phyloP scores from a whole-genome alignment of 1,140 invertebrate genomes.

The Oedothorax gibbosus region DNA sequence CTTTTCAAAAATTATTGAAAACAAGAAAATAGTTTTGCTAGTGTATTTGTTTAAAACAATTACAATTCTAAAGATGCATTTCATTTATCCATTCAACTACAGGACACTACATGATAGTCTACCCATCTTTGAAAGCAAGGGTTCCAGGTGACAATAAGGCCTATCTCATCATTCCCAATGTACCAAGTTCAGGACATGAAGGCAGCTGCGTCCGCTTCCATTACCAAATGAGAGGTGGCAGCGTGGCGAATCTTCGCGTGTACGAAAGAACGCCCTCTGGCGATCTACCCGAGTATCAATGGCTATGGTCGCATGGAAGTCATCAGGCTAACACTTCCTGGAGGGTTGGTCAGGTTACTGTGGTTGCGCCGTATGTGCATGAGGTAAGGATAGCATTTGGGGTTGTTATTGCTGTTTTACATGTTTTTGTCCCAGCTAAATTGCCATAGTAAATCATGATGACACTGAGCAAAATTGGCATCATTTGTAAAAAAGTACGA shows the following conservation, averaged over 20 bases:
- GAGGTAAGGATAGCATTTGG: slow-evolving; percentile 32
- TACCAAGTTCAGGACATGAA: slow-evolving; percentile 31
- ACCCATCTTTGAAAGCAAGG: slow-evolving; percentile 29
- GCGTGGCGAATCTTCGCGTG: slow-evolving; percentile 48
- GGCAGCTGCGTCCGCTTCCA: slow-evolving; percentile 61
- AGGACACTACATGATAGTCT: slow-evolving; percentile 59
- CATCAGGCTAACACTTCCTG: slow-evolving; percentile 42
- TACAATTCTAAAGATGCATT: too few species aligned
- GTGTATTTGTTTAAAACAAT: too few species aligned
- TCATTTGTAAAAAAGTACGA: too few species aligned
- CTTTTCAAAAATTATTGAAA: too few species aligned
- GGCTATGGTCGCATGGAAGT: slow-evolving; percentile 38
- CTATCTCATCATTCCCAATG: slow-evolving; percentile 42
- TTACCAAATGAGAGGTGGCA: slow-evolving; percentile 63
- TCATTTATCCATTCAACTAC: not conserved
- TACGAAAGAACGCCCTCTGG: slow-evolving; percentile 42
- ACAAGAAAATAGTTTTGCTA: too few species aligned
- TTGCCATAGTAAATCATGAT: too few species aligned
- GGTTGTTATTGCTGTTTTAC: not conserved
- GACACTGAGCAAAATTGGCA: too few species aligned
- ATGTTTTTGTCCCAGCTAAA: too few species aligned
- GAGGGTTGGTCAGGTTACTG: slow-evolving; percentile 45
- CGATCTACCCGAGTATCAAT: not conserved
- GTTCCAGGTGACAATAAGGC: slow-evolving; percentile 48
- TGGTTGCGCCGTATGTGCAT: slow-evolving; percentile 25